Base-by-base conservation (phyloP, 1,140 invertebrate species). In the Carposina sasakii region DNA sequence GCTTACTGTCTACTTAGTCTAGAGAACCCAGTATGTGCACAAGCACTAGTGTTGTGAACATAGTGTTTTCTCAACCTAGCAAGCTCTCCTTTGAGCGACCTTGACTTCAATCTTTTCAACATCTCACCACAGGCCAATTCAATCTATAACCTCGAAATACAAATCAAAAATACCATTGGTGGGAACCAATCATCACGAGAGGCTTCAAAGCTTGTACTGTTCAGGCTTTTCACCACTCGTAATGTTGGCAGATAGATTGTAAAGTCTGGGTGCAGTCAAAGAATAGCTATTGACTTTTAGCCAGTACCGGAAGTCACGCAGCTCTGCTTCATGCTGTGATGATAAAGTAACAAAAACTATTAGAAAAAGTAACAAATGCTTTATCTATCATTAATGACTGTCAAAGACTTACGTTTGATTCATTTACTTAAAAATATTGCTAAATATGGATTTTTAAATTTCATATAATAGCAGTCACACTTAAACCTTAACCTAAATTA, bases 1-100 rank as follows among this genome's bases (percentile, higher is more conserved):
- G 72, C 69, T 71, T 72, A 71, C 67, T 63, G 63, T 63, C 57
- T 77, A 71, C 61, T 68, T 73, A 73, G 71, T 76, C 67, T 68
- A 75, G 74, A 82, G 75, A 78, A 78, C 53, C 52, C 71, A 48
- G 46, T 73, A 82, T 73, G 71, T 53, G 46, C 61, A 74, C 63
- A 63, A 78, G 61, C 19, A n/a, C 10, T 26, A n/a, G 39, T 40
- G 53, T 76, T 70, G 58, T 71, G 71, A 62, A 46, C 73, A 77
- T 74, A 82, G 62, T 59, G 63, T 52, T 65, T 74, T 77, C 76
- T 78, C 73, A 67, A 67, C 44, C 60, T 57, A 52, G 47, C 39
- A 43, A 60, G 63, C 56, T 74, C 67, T 62, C 55, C 75, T 72
- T 62, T 56, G 58, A 76, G 60, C 75, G 67, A 47, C 65, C 46